A percentile compares a stretch with the other conserved stretches of the same genome.
Conservation (phyloP, 35 echinoderm and acorn worm species). For the Amphiura filiformis region DNA sequence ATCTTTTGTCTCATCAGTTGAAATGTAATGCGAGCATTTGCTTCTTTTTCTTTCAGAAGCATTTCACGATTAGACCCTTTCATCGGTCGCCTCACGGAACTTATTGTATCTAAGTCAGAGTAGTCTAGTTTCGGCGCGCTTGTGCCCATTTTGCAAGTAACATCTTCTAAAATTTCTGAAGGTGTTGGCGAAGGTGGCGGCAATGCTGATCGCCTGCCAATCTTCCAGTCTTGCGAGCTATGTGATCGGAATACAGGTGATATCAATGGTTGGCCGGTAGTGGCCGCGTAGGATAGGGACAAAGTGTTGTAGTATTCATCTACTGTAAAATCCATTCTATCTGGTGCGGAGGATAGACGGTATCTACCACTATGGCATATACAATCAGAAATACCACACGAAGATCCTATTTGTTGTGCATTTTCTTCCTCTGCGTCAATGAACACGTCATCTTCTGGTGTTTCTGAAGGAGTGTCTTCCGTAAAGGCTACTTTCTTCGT, state of each 20-base stretch:
- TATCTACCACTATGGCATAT: not conserved
- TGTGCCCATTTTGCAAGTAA: slow-evolving; percentile 26
- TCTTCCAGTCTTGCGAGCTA: not conserved
- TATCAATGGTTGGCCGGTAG: slow-evolving; percentile 43
- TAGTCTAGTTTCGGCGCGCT: slow-evolving; percentile 14
- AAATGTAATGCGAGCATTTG: slow-evolving; percentile 68
- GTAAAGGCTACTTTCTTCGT: slow-evolving; percentile 30
- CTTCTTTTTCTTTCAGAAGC: slow-evolving; percentile 92
- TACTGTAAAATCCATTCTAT: slow-evolving; percentile 73
- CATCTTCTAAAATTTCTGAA: slow-evolving; percentile 73
- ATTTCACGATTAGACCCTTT: slow-evolving; percentile 93
- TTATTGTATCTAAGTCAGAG: slow-evolving; percentile 64
- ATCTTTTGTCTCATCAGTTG: slow-evolving; percentile 88
- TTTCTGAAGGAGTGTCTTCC: not conserved
- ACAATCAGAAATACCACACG: not conserved
- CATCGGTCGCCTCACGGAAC: slow-evolving; percentile 76
- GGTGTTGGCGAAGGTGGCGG: slow-evolving; percentile 76
- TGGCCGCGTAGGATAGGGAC: slow-evolving; percentile 50
- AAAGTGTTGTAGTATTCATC: slow-evolving; percentile 29
- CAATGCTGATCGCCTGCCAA: slow-evolving; percentile 41
- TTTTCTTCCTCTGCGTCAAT: not conserved
- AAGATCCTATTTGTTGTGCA: not conserved
- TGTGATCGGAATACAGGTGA: slow-evolving; percentile 59
- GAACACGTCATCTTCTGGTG: not conserved
- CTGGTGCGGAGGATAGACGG: slow-evolving; percentile 46